Conservation (phyloP, 2,113 vertebrate genomes). For the Sardina pilchardus region DNA sequence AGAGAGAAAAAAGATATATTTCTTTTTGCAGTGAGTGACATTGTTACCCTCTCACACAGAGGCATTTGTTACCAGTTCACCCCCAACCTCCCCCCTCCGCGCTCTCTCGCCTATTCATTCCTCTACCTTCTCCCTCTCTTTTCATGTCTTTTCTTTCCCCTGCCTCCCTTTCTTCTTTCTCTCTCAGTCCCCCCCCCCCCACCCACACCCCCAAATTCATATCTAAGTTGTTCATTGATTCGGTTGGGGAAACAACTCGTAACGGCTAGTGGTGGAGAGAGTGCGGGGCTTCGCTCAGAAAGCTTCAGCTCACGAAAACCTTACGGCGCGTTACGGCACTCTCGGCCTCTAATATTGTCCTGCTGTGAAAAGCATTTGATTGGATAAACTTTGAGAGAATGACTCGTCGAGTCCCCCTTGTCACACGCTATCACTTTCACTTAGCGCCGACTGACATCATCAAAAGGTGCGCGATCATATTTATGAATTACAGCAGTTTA, state of each 20-base stretch:
- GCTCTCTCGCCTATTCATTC: neutral
- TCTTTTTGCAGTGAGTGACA: slow-evolving; percentile 41
- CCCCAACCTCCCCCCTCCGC: neutral
- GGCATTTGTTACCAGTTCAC: neutral
- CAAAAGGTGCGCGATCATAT: slow-evolving; percentile 42
- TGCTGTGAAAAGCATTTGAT: slow-evolving; percentile 56
- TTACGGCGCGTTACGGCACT: neutral
- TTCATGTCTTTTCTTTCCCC: slow-evolving; percentile 44
- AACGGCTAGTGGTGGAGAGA: neutral
- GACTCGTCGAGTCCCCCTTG: slow-evolving; percentile 38
- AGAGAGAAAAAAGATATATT: slow-evolving; percentile 39
- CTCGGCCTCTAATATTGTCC: slow-evolving; percentile 39
- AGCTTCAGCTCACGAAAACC: slow-evolving; percentile 38
- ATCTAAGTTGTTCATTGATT: slow-evolving; percentile 11
- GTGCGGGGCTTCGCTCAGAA: slow-evolving; percentile 41
- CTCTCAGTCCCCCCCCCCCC: neutral
- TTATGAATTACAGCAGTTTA: slow-evolving; percentile 34
- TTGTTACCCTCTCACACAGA: slow-evolving; percentile 1
- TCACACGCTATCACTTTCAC: slow-evolving; percentile 49
- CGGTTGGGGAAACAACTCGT: neutral
- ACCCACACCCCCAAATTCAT: slow-evolving; percentile 4
- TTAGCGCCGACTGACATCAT: slow-evolving; percentile 42
- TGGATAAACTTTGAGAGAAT: slow-evolving; percentile 51
- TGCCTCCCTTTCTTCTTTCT: neutral
- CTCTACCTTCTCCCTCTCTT: slow-evolving; percentile 53